A percentile compares a stretch with the other conserved stretches of the same genome.
phyloP scores from a whole-genome alignment of 2,888 invertebrate species.

The Choreutis nemorana region DNA sequence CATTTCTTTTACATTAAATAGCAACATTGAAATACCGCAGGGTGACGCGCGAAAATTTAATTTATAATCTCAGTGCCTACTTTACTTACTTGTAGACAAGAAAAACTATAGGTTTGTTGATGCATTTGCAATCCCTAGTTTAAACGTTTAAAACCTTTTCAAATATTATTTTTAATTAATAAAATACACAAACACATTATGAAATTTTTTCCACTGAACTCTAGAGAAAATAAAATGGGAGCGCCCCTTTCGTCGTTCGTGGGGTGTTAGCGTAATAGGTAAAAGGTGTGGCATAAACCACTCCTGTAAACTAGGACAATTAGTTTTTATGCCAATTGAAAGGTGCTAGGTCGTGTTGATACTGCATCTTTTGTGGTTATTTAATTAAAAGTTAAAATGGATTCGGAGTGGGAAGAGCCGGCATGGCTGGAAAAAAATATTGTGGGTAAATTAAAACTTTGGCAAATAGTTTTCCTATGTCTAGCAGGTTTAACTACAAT shows the following conservation, averaged over 20 bases:
- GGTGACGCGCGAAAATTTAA: constrained; percentile 10
- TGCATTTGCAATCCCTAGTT: too few relatives aligned
- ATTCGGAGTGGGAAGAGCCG: constrained; percentile 61
- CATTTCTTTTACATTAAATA: not conserved
- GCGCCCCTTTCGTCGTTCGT: constrained; percentile 31
- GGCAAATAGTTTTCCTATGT: constrained; percentile 82
- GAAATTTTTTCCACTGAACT: too few relatives aligned
- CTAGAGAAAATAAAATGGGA: too few relatives aligned
- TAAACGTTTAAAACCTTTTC: too few relatives aligned
- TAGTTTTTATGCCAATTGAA: constrained; percentile 34
- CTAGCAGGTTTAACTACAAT: constrained; percentile 69
- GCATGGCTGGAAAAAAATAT: constrained; percentile 79
- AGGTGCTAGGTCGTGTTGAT: constrained; percentile 19
- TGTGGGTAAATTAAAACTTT: constrained; percentile 75
- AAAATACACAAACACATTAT: too few relatives aligned
- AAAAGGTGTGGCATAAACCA: constrained; percentile 51
- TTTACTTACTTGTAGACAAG: too few relatives aligned
- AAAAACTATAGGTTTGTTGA: too few relatives aligned
- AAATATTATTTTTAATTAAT: too few relatives aligned
- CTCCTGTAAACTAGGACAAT: constrained; percentile 50
- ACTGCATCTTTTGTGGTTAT: constrained; percentile 7
- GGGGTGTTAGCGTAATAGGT: constrained; percentile 29
- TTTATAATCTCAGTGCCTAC: too few relatives aligned
- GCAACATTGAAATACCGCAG: constrained; percentile 7
- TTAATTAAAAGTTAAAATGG: constrained; percentile 22